Percentiles rank a stretch among this genome's conserved stretches.
phyloP scores from a whole-genome alignment of 2,888 invertebrate species.

The Leptogaster cylindrica region DNA sequence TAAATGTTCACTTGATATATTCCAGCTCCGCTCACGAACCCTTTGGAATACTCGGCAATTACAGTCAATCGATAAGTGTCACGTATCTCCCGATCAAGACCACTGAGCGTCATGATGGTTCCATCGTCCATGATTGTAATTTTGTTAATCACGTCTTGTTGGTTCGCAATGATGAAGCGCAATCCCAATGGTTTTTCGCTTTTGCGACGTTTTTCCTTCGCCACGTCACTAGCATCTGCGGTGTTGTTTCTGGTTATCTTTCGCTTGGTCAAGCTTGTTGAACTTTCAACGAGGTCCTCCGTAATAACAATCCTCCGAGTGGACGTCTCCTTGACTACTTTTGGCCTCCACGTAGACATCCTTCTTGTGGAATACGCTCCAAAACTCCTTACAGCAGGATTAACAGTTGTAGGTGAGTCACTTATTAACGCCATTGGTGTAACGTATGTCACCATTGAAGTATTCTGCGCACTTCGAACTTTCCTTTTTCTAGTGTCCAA shows the following conservation, averaged over 20 bases:
- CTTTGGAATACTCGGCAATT: constrained; percentile 78
- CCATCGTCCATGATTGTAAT: constrained; percentile 81
- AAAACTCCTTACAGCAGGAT: constrained; percentile 5
- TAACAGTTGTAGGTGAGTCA: constrained; percentile 15
- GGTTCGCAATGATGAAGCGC: constrained; percentile 80
- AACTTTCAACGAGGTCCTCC: neutral
- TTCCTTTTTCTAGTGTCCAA: constrained; percentile 22
- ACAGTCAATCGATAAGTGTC: constrained; percentile 78
- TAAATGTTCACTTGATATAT: constrained; percentile 80
- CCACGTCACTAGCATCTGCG: neutral
- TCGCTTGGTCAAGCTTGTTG: neutral
- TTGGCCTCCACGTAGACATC: constrained; percentile 44
- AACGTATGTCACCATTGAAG: constrained; percentile 12
- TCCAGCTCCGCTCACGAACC: constrained; percentile 72
- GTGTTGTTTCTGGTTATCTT: constrained; percentile 29
- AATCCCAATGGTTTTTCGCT: constrained; percentile 63
- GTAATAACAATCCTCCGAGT: neutral
- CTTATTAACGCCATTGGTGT: constrained; percentile 8
- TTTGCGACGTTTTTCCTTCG: constrained; percentile 49
- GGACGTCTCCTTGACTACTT: neutral
- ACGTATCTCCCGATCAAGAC: constrained; percentile 78
- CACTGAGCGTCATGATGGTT: constrained; percentile 76
- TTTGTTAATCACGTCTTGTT: constrained; percentile 79
- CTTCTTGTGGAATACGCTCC: constrained; percentile 30
- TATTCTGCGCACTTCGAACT: constrained; percentile 25